These are phyloP conservation scores for Lissonota sp. DNA, from an alignment of 2,888 invertebrate genomes.

Conservation along the genomic window DNA sequence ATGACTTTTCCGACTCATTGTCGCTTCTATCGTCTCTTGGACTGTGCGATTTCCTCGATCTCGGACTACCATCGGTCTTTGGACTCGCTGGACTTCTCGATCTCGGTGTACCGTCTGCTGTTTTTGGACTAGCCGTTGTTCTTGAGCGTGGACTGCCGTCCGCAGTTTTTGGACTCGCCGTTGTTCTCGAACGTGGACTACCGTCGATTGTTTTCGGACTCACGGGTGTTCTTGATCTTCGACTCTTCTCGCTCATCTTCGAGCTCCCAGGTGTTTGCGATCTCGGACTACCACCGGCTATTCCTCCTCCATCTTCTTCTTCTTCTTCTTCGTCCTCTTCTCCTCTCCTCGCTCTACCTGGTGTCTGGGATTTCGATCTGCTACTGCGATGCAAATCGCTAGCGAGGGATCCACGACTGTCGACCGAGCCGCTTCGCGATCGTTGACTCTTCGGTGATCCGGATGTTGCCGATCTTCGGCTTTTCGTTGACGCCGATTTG, in stretches of 20 bases:
- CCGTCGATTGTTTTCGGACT: constrained; percentile 49
- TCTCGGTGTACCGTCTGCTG: constrained; percentile 48
- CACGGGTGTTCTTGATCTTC: constrained; percentile 54
- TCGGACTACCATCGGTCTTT: constrained; percentile 64
- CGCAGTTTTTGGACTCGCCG: constrained; percentile 53
- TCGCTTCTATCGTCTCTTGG: constrained; percentile 77
- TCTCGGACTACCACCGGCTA: constrained; percentile 17
- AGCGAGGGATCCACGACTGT: constrained; percentile 66
- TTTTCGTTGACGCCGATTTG: constrained; percentile 70
- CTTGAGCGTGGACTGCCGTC: constrained; percentile 66
- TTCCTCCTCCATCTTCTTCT: too few relatives aligned
- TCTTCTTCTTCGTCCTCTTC: too few relatives aligned
- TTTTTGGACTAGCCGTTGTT: constrained; percentile 65
- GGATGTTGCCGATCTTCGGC: constrained; percentile 76
- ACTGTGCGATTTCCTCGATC: constrained; percentile 68
- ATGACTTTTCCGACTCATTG: constrained; percentile 76
- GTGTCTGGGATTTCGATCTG: constrained; percentile 66
- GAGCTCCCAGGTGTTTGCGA: constrained; percentile 61
- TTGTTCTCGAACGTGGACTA: constrained; percentile 57
- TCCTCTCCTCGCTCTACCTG: constrained; percentile 33
- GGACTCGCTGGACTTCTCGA: constrained; percentile 61
- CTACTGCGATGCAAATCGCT: constrained; percentile 66
- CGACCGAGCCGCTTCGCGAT: constrained; percentile 67
- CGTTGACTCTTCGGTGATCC: constrained; percentile 71
- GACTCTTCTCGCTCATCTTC: constrained; percentile 66